Base-by-base conservation (phyloP, 2,797 vertebrate species). In the Psittacula derbiana region DNA sequence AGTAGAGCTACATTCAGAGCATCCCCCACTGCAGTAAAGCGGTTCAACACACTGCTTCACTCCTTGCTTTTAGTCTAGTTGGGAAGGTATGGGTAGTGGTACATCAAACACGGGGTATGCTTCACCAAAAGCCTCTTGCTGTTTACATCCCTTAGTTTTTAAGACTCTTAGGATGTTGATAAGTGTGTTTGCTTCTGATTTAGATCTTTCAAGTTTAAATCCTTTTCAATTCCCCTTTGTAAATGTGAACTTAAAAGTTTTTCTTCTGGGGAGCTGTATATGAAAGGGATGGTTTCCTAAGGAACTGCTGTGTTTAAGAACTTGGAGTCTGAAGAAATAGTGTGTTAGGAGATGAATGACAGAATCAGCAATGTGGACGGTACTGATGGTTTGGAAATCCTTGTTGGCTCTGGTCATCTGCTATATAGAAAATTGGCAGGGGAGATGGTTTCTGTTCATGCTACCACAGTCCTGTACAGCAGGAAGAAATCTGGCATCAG, bases 161-260 rank as follows among this genome's bases (percentile, higher is more conserved):
- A 21, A 0, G 12, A 43, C 28, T 17, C 11, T 33, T 31, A 6
- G 31, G 13, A 2, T 13, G 17, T 1, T 23, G 27, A 3, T 1
- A 4, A 40, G 8, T 3, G 0, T 19, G 25, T 90, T 85, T 62
- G 64, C 47, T 67, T 83, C 25, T 5, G 27, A 28, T 43, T 46
- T 52, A 66, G 25, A 1, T 44, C 17, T 64, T 62, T 14, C n/a
- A 10, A n/a, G 65, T 43, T 57, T 6, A 13, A 50, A 11, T 55
- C 57, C 55, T 47, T 55, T 78, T 53, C 7, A 2, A 1, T 78
- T 80, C 52, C 52, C 10, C 31, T 80, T 33, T 52, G 15, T 57
- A 55, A 24, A 27, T 0, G 1, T 18, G 16, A 62, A 13, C 13
- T 50, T 18, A 3, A 70, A 53, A 40, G 69, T n/a, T 61, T 61